A percentile compares a stretch with the other conserved stretches of the same genome.
These are phyloP conservation scores for Hypomecis punctinalis DNA, from an alignment of 2,888 invertebrate genomes.

Conservation along the genomic window DNA sequence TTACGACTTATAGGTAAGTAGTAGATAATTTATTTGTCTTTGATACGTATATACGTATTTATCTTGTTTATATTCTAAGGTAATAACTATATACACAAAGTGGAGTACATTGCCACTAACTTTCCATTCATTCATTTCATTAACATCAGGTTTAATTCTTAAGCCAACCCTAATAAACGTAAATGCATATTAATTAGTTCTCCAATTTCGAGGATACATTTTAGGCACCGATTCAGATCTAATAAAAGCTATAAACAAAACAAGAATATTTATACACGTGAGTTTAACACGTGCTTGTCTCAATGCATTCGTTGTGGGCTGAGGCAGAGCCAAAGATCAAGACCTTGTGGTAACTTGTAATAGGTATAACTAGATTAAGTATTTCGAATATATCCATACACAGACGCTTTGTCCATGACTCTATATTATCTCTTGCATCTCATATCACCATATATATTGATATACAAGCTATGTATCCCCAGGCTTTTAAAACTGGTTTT, in stretches of 20 bases:
- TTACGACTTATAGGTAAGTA: too few relatives aligned
- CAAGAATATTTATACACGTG: slow-evolving; percentile 19
- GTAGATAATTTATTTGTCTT: too few relatives aligned
- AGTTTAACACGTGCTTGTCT: slow-evolving; percentile 19
- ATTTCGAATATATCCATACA: slow-evolving; percentile 3
- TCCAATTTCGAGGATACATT: not conserved
- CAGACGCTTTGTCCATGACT: not conserved
- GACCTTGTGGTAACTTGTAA: slow-evolving; percentile 18
- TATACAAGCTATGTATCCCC: too few relatives aligned
- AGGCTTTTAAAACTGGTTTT: not conserved
- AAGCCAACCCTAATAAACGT: not conserved
- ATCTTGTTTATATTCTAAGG: too few relatives aligned
- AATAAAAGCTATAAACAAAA: slow-evolving; percentile 10
- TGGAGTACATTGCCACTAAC: too few relatives aligned
- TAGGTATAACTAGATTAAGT: slow-evolving; percentile 13
- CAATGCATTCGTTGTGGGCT: not conserved
- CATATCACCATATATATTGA: too few relatives aligned
- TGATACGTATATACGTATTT: too few relatives aligned
- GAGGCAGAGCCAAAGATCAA: slow-evolving; percentile 19
- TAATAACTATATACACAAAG: too few relatives aligned
- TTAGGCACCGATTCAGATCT: slow-evolving; percentile 11
- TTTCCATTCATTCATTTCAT: not conserved
- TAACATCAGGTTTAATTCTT: not conserved
- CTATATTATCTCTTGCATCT: not conserved
- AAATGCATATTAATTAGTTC: not conserved